These are phyloP conservation scores for Propithecus coquereli DNA, from an alignment of 2,113 vertebrate species.

Conservation along the genomic window DNA sequence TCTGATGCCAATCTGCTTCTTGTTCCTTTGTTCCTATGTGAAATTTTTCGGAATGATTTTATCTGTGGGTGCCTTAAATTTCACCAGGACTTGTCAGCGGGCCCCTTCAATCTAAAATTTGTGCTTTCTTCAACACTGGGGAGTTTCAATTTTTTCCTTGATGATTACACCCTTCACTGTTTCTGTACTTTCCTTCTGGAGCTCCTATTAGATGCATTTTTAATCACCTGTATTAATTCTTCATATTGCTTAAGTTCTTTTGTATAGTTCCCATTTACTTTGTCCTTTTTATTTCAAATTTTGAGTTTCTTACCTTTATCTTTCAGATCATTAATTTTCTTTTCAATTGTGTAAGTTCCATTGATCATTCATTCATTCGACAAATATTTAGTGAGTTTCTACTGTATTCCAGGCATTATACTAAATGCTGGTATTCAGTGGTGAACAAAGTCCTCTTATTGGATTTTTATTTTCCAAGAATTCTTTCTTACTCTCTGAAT, in stretches of 20 bases:
- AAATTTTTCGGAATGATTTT: neutral
- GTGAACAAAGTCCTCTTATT: neutral
- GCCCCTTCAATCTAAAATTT: neutral
- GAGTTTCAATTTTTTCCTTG: neutral
- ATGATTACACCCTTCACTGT: neutral
- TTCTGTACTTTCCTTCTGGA: neutral
- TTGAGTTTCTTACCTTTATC: neutral
- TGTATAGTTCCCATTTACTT: neutral
- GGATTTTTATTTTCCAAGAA: neutral
- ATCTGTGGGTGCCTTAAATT: neutral
- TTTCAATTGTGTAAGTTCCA: neutral
- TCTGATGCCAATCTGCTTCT: neutral
- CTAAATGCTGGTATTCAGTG: neutral
- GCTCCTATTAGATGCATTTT: neutral
- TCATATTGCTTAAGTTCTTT: neutral
- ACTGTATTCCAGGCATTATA: neutral
- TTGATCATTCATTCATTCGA: neutral
- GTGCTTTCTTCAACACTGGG: neutral
- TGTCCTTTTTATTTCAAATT: neutral
- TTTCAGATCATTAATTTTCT: neutral
- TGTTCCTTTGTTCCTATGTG: neutral
- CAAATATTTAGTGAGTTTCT: neutral
- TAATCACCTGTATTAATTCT: neutral
- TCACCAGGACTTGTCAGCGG: neutral
- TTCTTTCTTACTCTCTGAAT: neutral